Evolutionary conservation across 2,113 vertebrate species (phyloP).

Genomic region (Corythornis vintsioides): DNA sequence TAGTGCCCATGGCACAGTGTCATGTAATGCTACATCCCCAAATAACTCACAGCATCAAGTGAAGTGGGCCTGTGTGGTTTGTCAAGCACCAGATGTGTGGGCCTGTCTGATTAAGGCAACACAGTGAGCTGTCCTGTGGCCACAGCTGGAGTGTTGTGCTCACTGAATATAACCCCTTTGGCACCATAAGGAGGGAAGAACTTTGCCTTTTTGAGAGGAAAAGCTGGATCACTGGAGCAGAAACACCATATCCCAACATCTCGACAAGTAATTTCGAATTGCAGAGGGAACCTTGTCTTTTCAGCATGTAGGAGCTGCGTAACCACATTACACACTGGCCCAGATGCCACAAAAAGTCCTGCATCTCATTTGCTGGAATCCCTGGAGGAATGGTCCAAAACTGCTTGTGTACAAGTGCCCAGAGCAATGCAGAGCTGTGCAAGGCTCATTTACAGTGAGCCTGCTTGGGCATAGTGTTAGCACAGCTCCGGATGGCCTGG

Average conservation of each 20-base stretch:
- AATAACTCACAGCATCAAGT: not conserved
- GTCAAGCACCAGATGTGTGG: not conserved
- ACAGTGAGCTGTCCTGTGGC: not conserved
- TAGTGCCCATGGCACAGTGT: not conserved
- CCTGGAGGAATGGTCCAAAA: rapidly evolving
- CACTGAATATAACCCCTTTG: not conserved
- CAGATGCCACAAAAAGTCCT: not conserved
- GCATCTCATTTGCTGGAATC: not conserved
- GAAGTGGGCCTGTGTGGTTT: not conserved
- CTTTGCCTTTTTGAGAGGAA: not conserved
- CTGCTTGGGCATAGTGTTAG: not conserved
- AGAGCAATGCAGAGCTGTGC: not conserved
- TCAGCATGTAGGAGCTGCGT: not conserved
- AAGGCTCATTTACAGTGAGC: not conserved
- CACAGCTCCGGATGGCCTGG: not conserved
- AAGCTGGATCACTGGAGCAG: not conserved
- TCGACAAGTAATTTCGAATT: not conserved
- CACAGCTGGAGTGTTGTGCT: not conserved
- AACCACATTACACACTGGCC: not conserved
- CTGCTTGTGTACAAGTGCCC: rapidly evolving
- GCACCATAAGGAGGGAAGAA: not conserved
- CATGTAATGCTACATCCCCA: not conserved
- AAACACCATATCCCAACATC: not conserved
- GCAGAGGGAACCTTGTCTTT: not conserved
- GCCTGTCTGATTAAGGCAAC: not conserved